Evolutionary conservation across 2,888 invertebrate genomes (phyloP).

Genomic region (Meiosimyza decipiens): DNA sequence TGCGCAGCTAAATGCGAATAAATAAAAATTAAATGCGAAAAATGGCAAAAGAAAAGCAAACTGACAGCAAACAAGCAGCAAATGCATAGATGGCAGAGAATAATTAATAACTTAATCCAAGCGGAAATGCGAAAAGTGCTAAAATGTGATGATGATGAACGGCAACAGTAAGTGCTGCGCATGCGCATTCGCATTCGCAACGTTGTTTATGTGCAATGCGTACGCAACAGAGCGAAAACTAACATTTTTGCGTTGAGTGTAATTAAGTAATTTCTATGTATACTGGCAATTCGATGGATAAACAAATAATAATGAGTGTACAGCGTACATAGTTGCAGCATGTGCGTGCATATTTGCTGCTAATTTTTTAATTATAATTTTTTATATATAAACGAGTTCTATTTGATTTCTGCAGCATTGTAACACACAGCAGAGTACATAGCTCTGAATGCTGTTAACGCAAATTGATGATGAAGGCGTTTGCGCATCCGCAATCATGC

Average conservation of each 20-base stretch:
- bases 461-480: conserved; percentile 39
- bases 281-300: conserved; percentile 13
- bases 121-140: conserved; percentile 51
- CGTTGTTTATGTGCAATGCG: neutral
- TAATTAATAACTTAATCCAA: conserved; percentile 61
- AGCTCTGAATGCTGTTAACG: neutral
- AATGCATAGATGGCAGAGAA: conserved; percentile 32
- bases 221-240: neutral
- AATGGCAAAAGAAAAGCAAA: neutral
- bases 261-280: conserved; percentile 5
- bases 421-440: neutral
- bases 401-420: neutral
- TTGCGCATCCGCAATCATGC: conserved; percentile 39
- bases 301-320: conserved; percentile 10
- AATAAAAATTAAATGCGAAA: too few species aligned
- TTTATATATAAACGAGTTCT: neutral
- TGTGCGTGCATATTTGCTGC: neutral
- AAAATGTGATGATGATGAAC: neutral
- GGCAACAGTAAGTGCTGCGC: neutral
- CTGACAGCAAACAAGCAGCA: conserved; percentile 27
- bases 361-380: neutral
- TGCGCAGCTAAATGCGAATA: neutral
- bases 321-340: neutral
- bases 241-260: conserved; percentile 9
- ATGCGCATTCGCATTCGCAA: neutral